Percentiles rank a stretch among this genome's conserved stretches.
phyloP scores from a whole-genome alignment of 2,797 vertebrate genomes.

The Chaenodraco wilsoni region DNA sequence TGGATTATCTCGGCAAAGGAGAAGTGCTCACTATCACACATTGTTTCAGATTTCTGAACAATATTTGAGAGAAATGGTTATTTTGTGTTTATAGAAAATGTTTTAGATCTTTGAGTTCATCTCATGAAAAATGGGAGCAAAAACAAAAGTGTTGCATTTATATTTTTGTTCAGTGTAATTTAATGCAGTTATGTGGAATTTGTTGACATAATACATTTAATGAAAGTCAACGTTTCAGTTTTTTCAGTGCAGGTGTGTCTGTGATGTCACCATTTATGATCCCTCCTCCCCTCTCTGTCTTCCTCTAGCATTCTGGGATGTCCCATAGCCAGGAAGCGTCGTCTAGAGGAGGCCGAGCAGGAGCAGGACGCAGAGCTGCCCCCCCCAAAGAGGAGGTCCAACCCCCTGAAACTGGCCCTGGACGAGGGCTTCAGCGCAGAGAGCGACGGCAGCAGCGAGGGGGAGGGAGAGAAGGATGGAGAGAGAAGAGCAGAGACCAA shows the following conservation, averaged over 20 bases:
- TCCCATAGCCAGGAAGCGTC: slow-evolving; percentile 94
- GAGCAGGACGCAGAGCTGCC: slow-evolving; percentile 84
- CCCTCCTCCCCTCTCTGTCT: not conserved
- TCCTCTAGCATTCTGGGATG: slow-evolving; percentile 89
- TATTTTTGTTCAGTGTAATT: too few species aligned
- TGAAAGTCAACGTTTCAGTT: too few species aligned
- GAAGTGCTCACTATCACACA: too few species aligned
- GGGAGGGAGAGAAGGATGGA: slow-evolving; percentile 85
- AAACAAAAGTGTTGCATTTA: too few species aligned
- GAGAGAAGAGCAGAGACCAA: slow-evolving; percentile 53
- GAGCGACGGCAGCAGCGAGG: slow-evolving; percentile 90
- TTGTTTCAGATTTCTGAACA: too few species aligned
- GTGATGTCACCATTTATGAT: slow-evolving; percentile 6
- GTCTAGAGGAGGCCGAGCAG: slow-evolving; percentile 86
- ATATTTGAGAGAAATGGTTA: too few species aligned
- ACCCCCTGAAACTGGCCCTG: slow-evolving; percentile 91
- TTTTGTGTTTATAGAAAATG: too few species aligned
- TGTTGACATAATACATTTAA: too few species aligned
- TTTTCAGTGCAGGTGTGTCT: not conserved
- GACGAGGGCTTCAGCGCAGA: slow-evolving; percentile 92
- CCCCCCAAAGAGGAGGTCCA: slow-evolving; percentile 91
- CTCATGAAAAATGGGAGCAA: too few species aligned
- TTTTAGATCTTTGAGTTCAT: too few species aligned
- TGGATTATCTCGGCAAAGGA: too few species aligned
- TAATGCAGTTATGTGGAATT: too few species aligned